These are phyloP conservation scores for Zhuqinia jingwanae DNA, from an alignment of 2,888 invertebrate species.

Conservation along the genomic window DNA sequence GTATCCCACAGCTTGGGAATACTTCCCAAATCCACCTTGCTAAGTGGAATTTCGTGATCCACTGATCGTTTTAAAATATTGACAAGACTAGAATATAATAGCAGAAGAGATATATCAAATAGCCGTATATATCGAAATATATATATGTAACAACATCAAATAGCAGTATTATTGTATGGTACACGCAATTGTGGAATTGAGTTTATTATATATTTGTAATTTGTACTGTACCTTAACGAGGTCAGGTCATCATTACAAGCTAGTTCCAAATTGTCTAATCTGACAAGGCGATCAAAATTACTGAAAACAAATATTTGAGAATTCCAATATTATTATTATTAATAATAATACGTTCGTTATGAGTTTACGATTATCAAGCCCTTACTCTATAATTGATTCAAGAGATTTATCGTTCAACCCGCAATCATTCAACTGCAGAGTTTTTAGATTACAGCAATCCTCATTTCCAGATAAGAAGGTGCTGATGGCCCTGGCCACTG, in stretches of 20 bases:
- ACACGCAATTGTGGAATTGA: too few species aligned
- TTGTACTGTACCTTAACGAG: conserved; percentile 50
- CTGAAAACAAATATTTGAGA: too few species aligned
- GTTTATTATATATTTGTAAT: too few species aligned
- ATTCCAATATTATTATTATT: too few species aligned
- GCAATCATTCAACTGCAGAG: conserved; percentile 61
- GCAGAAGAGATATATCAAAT: too few species aligned
- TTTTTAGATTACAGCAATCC: conserved; percentile 65
- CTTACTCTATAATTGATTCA: conserved; percentile 46
- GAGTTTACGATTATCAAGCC: background rate
- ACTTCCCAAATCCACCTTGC: conserved; percentile 55
- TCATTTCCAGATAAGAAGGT: conserved; percentile 65
- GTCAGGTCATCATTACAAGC: conserved; percentile 47
- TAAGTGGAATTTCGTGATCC: conserved; percentile 39
- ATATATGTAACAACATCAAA: too few species aligned
- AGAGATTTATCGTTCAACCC: conserved; percentile 53
- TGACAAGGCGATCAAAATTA: conserved; percentile 68
- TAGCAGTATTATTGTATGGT: too few species aligned
- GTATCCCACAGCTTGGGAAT: conserved; percentile 61
- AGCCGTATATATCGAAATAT: too few species aligned
- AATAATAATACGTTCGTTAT: too few species aligned
- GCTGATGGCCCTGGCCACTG: conserved; percentile 41
- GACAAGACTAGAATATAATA: conserved; percentile 57
- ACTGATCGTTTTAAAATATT: conserved; percentile 47
- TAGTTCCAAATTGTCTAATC: conserved; percentile 63